phyloP scores from a whole-genome alignment of 2,888 invertebrate genomes.

The Panzeria rudis region DNA sequence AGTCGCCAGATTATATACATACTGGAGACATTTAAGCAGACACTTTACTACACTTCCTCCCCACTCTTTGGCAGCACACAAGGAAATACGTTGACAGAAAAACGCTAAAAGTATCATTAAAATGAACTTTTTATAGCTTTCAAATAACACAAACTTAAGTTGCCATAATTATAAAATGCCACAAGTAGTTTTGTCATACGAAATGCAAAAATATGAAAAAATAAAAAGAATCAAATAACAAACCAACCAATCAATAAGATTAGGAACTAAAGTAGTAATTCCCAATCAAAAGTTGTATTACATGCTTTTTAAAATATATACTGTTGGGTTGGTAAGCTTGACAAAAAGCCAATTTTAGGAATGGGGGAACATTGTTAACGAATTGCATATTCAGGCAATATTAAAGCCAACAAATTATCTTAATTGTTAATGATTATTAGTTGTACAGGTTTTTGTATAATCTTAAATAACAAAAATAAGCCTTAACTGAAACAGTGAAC shows the following conservation, averaged over 20 bases:
- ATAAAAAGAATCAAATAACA: not conserved
- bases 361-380: conserved; percentile 7
- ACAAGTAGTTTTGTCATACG: conserved; percentile 63
- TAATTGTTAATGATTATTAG: conserved; percentile 72
- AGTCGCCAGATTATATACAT: conserved; percentile 50
- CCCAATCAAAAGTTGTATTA: conserved; percentile 65
- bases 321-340: not conserved
- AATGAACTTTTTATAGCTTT: conserved; percentile 72
- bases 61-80: not conserved
- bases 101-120: conserved; percentile 60
- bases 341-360: conserved; percentile 24
- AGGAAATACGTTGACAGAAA: conserved; percentile 34
- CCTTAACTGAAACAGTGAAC: conserved; percentile 28
- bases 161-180: conserved; percentile 74
- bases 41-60: conserved; percentile 1
- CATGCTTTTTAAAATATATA: conserved; percentile 43
- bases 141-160: conserved; percentile 67
- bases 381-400: conserved; percentile 51
- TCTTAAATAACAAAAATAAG: conserved; percentile 46
- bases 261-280: conserved; percentile 53
- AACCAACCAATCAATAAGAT: conserved; percentile 62
- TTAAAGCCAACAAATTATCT: conserved; percentile 74
- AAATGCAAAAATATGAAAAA: conserved; percentile 45
- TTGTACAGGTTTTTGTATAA: conserved; percentile 60
- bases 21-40: conserved; percentile 7